Percentiles rank a stretch among this genome's conserved stretches.
These are phyloP conservation scores for Eumeta japonica DNA, from an alignment of 1,140 invertebrate species.

Conservation along the genomic window DNA sequence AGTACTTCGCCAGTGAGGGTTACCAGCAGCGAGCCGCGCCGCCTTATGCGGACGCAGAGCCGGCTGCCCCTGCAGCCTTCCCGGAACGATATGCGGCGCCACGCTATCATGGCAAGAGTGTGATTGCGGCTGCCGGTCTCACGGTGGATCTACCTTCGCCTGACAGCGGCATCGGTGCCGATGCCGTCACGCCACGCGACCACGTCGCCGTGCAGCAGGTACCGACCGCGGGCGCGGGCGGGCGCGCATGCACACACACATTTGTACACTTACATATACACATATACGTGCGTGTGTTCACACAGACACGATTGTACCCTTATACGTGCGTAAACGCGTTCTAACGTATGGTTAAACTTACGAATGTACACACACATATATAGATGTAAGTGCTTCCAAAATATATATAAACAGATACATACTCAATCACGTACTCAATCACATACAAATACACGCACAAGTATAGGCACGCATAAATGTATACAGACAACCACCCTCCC, in stretches of 20 bases:
- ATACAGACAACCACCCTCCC: too few relatives aligned
- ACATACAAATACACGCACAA: too few relatives aligned
- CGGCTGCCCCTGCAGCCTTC: constrained; percentile 37
- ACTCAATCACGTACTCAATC: background rate
- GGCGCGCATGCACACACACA: constrained; percentile 37
- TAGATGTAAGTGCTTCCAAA: constrained; percentile 6
- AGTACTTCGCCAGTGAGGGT: constrained; percentile 49
- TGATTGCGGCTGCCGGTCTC: constrained; percentile 68
- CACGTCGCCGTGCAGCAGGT: constrained; percentile 88
- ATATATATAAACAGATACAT: constrained; percentile 2
- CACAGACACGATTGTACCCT: too few relatives aligned
- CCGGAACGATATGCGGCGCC: constrained; percentile 48
- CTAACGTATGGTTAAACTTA: too few relatives aligned
- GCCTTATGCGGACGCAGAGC: constrained; percentile 42
- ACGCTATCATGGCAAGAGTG: constrained; percentile 54
- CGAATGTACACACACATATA: constrained; percentile 12
- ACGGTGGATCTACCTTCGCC: constrained; percentile 90
- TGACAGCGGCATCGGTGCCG: constrained; percentile 87
- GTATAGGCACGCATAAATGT: too few relatives aligned
- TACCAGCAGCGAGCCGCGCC: constrained; percentile 50
- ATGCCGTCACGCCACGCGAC: constrained; percentile 85
- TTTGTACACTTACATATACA: constrained; percentile 20
- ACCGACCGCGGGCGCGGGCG: constrained; percentile 33
- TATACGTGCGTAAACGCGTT: too few relatives aligned
- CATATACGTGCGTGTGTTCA: too few relatives aligned